Evolutionary conservation across 2,113 vertebrate species (phyloP), one percentile per base, ranked within the genome.

Genomic region (Vanacampus margaritifer): DNA sequence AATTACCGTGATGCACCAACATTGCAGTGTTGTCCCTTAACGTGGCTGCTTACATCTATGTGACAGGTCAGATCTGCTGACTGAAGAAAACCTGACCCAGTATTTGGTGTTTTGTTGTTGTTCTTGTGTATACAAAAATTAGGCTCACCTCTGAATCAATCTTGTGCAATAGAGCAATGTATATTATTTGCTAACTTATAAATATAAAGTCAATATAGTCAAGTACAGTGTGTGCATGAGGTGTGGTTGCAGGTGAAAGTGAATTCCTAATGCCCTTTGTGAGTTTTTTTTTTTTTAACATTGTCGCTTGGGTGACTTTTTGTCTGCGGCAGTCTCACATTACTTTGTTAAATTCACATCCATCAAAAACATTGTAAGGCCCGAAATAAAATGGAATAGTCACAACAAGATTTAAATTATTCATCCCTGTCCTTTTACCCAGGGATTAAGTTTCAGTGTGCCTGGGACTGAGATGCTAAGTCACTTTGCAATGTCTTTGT

Each of bases 331-430:
- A 39, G 28, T 74, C 64, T 84, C 75, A 82, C 79, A 64, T 80
- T 79, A 60, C 68, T 63, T 32, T 37, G 56, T 59, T 69, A 50
- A 43, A 46, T 76, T 70, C 72, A 65, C 72, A 83, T 86, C 75
- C 46, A 85, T 84, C 63, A 68, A 84, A 70, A 76, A 84, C 79
- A 80, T 83, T 79, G 60, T 83, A 69, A 80, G 79, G 78, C 80
- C 75, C 74, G 67, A 84, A 89, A 89, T 88, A 85, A 86, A 86
- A 86, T 48, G 69, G 53, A 85, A 83, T 82, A 76, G 75, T 83
- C 83, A 79, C 79, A 87, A 74, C 79, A 84, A 87, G 72, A 64
- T 69, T 75, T 91, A 72, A 90, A 92, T 92, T 84, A 92, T 93
- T 92, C 69, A 91, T 90, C 63, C 37, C 6, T 58, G 65, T 59